phyloP scores from a whole-genome alignment of 2,113 vertebrate species.

The Entomyzon cyanotis region DNA sequence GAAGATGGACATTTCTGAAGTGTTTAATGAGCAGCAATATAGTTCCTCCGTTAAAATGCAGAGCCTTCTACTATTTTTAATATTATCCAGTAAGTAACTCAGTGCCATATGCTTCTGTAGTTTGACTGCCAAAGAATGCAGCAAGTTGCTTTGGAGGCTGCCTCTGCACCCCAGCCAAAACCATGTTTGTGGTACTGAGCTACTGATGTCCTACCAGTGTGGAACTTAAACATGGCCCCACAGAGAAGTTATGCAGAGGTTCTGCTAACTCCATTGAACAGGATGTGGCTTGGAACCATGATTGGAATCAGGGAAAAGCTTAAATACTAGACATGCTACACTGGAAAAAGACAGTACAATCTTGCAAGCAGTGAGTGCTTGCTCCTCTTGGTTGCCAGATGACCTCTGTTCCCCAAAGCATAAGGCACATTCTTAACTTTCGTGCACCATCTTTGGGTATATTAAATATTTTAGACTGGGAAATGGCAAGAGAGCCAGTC shows the following conservation, averaged over 20 bases:
- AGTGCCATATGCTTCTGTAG: constrained; percentile 62
- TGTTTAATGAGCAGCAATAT: constrained; percentile 72
- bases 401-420: neutral
- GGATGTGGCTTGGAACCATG: constrained; percentile 47
- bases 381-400: neutral
- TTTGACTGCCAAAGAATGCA: constrained; percentile 57
- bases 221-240: constrained; percentile 30
- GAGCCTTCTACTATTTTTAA: constrained; percentile 62
- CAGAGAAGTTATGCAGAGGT: neutral
- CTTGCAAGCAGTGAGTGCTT: neutral
- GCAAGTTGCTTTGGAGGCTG: constrained; percentile 45
- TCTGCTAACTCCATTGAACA: constrained; percentile 18
- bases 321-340: neutral
- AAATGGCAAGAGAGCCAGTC: neutral
- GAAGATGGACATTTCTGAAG: constrained; percentile 68
- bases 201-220: constrained; percentile 12
- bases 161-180: constrained; percentile 54
- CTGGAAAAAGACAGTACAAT: neutral
- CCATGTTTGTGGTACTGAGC: constrained; percentile 14
- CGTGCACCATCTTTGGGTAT: neutral
- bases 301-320: neutral
- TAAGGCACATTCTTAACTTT: neutral
- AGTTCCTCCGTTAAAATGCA: constrained; percentile 55
- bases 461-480: neutral
- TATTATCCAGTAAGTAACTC: constrained; percentile 67